Percentiles rank a stretch among this genome's conserved stretches.
phyloP scores from a whole-genome alignment of 2,113 vertebrate genomes.

The Ascaphus truei region DNA sequence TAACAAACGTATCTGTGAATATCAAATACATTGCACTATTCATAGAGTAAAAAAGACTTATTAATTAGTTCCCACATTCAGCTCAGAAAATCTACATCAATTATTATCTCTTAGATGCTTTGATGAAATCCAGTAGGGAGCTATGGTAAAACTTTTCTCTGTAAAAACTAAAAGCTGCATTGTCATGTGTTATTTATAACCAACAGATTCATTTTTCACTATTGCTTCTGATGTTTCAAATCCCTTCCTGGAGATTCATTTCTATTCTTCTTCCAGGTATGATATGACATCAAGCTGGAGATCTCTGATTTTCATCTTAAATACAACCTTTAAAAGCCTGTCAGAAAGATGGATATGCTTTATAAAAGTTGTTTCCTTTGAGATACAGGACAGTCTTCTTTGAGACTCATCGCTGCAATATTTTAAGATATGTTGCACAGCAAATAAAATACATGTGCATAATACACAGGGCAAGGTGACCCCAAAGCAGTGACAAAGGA shows the following conservation, averaged over 20 bases:
- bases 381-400: not conserved
- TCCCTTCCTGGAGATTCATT: accelerated
- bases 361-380: slow-evolving; percentile 28
- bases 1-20: not conserved
- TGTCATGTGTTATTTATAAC: accelerated
- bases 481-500: not conserved
- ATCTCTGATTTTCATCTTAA: not conserved
- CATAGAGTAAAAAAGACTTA: not conserved
- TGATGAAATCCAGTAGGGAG: accelerated
- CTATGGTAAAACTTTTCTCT: accelerated
- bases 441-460: slow-evolving; percentile 20
- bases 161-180: not conserved
- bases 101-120: not conserved
- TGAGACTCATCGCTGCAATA: slow-evolving; percentile 3
- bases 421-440: not conserved
- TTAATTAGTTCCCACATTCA: not conserved
- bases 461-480: not conserved
- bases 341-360: slow-evolving; percentile 27
- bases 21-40: not conserved
- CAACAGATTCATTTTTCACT: accelerated
- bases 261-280: not conserved
- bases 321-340: slow-evolving; percentile 20
- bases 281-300: not conserved
- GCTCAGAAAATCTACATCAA: not conserved
- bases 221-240: not conserved